These are phyloP conservation scores for Lophotis ruficrista DNA, from an alignment of 2,113 vertebrate species.

Conservation along the genomic window DNA sequence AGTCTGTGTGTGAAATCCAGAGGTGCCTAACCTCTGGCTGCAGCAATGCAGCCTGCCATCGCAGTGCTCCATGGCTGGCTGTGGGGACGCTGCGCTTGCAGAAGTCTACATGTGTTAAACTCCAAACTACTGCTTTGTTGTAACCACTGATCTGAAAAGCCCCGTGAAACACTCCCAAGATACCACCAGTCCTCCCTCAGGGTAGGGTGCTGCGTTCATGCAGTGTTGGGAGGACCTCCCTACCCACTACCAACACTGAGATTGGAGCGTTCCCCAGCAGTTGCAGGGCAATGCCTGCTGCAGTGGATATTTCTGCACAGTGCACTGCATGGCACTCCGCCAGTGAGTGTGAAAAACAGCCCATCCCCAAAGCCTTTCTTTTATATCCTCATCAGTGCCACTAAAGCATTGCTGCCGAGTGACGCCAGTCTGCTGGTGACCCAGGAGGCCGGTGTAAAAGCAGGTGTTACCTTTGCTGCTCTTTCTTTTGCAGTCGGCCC, in stretches of 20 bases:
- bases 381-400: background rate
- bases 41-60: background rate
- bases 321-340: background rate
- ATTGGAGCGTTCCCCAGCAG: conserved; percentile 23
- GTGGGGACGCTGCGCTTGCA: background rate
- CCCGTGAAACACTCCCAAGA: background rate
- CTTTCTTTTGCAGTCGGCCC: conserved; percentile 85
- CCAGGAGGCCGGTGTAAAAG: background rate
- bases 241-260: background rate
- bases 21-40: background rate
- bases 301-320: background rate
- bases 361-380: background rate
- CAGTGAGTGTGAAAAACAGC: background rate
- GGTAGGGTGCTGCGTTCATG: background rate
- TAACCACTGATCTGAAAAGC: background rate
- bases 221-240: background rate
- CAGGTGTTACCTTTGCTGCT: background rate
- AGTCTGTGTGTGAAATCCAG: background rate
- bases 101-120: background rate
- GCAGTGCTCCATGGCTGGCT: accelerated
- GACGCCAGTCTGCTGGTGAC: background rate
- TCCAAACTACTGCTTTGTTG: background rate
- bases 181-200: background rate
- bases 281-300: background rate
- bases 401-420: background rate